Evolutionary conservation across 2,797 vertebrate genomes (phyloP).

Genomic region (Pipistrellus nathusii): DNA sequence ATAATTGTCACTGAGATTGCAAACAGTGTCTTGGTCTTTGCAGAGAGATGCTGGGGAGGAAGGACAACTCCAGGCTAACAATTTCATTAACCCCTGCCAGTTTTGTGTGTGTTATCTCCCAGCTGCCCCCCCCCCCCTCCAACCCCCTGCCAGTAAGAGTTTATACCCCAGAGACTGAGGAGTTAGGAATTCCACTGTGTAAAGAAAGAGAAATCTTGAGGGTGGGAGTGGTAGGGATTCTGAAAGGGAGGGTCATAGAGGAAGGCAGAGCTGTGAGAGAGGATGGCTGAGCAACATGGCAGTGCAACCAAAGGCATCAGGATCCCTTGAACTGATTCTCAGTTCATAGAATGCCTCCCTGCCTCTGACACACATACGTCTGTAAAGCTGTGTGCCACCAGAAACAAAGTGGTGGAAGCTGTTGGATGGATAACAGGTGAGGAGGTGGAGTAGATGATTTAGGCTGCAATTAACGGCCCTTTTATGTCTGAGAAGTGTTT

Average conservation of each 20-base stretch:
- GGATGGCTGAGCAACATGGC: not conserved
- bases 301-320: not conserved
- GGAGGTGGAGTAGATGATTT: fast-evolving
- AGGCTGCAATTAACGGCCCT: not conserved
- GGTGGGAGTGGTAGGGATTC: not conserved
- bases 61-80: not conserved
- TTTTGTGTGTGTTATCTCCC: not conserved
- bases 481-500: not conserved
- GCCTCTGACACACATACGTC: not conserved
- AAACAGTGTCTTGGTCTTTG: not conserved
- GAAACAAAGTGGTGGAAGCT: not conserved
- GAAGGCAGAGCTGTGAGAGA: not conserved
- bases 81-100: not conserved
- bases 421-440: not conserved
- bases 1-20: not conserved
- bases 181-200: not conserved
- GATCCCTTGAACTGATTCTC: not conserved
- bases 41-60: not conserved
- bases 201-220: not conserved
- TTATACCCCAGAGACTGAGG: not conserved
- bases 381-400: not conserved
- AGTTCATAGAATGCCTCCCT: not conserved
- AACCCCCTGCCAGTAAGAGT: not conserved
- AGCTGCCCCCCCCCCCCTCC: too few relatives aligned
- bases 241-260: not conserved